Evolutionary conservation across 2,888 invertebrate species (phyloP).

Genomic region (Amphimallon solstitiale): DNA sequence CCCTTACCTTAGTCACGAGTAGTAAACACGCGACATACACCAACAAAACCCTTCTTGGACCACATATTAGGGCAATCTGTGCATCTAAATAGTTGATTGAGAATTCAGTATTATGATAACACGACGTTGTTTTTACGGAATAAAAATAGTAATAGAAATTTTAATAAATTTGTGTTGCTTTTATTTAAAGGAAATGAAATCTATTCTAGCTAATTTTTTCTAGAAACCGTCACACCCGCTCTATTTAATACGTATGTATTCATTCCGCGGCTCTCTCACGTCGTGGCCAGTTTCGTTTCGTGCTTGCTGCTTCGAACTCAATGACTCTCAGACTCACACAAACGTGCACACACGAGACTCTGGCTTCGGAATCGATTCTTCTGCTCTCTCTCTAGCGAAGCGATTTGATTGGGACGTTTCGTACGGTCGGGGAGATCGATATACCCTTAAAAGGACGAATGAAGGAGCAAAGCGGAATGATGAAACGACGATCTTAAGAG

Average conservation of each 20-base stretch:
- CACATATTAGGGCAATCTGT: constrained; percentile 20
- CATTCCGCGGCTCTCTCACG: background rate
- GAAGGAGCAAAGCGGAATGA: constrained; percentile 19
- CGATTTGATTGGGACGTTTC: constrained; percentile 33
- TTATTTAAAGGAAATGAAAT: too few relatives aligned
- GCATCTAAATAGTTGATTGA: too few relatives aligned
- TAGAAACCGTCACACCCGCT: constrained; percentile 22
- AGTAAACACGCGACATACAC: constrained; percentile 29
- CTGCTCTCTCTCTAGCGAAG: constrained; percentile 13
- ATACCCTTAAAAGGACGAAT: constrained; percentile 24
- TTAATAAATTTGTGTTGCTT: too few relatives aligned
- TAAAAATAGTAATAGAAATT: background rate
- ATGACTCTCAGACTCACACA: constrained; percentile 13
- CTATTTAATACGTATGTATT: background rate
- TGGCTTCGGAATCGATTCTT: constrained; percentile 22
- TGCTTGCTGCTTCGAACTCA: constrained; percentile 9
- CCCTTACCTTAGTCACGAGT: constrained; percentile 31
- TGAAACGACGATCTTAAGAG: background rate
- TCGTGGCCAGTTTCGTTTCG: constrained; percentile 14
- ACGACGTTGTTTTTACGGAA: background rate
- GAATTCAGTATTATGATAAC: too few relatives aligned
- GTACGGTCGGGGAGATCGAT: constrained; percentile 28
- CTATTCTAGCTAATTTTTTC: too few relatives aligned
- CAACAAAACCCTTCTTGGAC: constrained; percentile 20
- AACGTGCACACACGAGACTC: background rate